Evolutionary conservation across 2,797 vertebrate species (phyloP).

Genomic region (Sebastes itinus): DNA sequence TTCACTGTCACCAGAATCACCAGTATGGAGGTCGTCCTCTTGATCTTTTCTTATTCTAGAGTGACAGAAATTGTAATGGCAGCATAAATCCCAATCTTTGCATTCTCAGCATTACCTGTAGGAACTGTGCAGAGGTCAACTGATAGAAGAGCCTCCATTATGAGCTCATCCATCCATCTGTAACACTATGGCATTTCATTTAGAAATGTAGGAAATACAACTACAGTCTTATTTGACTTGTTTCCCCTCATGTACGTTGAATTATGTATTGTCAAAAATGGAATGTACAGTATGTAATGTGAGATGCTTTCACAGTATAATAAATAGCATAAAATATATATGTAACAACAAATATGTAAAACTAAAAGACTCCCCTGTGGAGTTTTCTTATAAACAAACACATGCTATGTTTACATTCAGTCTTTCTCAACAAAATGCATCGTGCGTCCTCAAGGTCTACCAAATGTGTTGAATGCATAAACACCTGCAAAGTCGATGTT

Average conservation of each 20-base stretch:
- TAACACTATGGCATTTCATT: not conserved
- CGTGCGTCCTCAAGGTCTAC: not conserved
- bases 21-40: slow-evolving; percentile 36
- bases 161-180: slow-evolving; percentile 2
- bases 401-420: not conserved
- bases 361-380: not conserved
- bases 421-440: not conserved
- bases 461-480: not conserved
- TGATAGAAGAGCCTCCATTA: slow-evolving; percentile 1
- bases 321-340: not conserved
- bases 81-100: slow-evolving; percentile 49
- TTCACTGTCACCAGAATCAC: slow-evolving; percentile 50
- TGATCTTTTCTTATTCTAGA: slow-evolving; percentile 34
- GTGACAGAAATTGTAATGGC: slow-evolving; percentile 63
- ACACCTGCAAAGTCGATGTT: not conserved
- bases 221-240: not conserved
- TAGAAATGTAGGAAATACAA: not conserved
- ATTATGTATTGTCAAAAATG: not conserved
- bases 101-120: slow-evolving; percentile 48
- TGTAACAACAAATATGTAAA: not conserved
- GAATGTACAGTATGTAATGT: no score
- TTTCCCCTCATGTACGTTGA: not conserved
- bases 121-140: slow-evolving; percentile 24
- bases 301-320: not conserved
- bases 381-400: not conserved